Conservation (phyloP, 2,113 vertebrate genomes). For the Bujurquina vittata region DNA sequence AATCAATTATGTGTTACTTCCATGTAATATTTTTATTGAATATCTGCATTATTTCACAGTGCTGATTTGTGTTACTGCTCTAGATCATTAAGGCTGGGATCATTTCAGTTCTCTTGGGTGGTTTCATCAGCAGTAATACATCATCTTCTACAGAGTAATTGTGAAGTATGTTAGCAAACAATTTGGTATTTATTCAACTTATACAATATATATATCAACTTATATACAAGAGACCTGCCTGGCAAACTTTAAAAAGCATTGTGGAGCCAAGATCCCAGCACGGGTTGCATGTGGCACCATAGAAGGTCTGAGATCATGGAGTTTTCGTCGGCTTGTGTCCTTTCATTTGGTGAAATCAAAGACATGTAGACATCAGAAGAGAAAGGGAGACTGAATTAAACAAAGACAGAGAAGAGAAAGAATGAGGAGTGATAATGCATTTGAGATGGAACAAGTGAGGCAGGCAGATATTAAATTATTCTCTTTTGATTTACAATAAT, state of each 20-base stretch:
- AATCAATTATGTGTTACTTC: neutral
- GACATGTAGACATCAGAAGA: conserved; percentile 13
- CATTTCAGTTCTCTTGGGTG: neutral
- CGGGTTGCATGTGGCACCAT: neutral
- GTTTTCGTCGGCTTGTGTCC: conserved; percentile 30
- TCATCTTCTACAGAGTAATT: neutral
- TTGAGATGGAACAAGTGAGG: conserved; percentile 6
- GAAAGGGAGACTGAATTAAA: conserved; percentile 23
- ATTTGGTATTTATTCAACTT: too few species aligned
- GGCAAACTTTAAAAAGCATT: conserved; percentile 7
- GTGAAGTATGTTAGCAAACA: too few species aligned
- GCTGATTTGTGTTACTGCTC: neutral
- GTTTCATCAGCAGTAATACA: neutral
- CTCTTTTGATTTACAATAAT: conserved; percentile 57
- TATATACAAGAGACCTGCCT: neutral
- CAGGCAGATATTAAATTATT: conserved; percentile 61
- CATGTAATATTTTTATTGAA: neutral
- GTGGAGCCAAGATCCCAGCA: neutral
- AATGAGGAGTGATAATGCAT: conserved; percentile 23
- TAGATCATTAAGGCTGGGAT: neutral
- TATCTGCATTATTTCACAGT: neutral
- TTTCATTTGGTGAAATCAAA: conserved; percentile 55
- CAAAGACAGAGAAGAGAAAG: conserved; percentile 29
- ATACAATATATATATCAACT: too few species aligned
- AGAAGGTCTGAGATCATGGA: conserved; percentile 19